Base-by-base conservation (phyloP, 2,797 vertebrate genomes). In the Hyperoplus immaculatus region DNA sequence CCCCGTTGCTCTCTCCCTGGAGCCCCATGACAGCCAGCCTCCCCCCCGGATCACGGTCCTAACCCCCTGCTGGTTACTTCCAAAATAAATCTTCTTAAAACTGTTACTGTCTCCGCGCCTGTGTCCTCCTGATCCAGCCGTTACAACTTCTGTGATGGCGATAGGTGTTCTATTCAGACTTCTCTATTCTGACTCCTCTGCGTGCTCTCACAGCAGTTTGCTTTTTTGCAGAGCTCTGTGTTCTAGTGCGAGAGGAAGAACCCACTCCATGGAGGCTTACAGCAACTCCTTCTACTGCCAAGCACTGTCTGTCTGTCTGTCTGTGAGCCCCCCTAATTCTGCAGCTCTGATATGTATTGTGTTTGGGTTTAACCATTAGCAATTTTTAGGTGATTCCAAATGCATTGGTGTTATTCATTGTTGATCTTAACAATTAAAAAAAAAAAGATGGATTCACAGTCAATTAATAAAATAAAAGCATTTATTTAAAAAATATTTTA, bases 191-290 rank as follows among this genome's bases (percentile, higher is more conserved):
- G 43, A 38, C 65, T 83, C 62, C 59, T 81, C 75, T 29, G 29
- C 49, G 3, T 9, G 8, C 81, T 87, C 87, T 85, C 69, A 70
- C 29, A 53, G 64, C 82, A 58, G 84, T 93, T 90, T 90, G 85
- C 29, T 29, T 93, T 93, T 92, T 93, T 62, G 36, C 46, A 81
- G 67, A 2, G 60, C 75, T 80, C 75, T 80, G 81, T 86, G 89
- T 80, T 85, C 43, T 72, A 77, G 67, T 73, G 81, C 76, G 71
- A 85, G 87, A 93, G 93, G 93, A 93, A 94, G 91, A 88, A 79
- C 65, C 91, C 91, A 94, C 91, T 93, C 84, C 69, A 87, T 75
- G 47, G 41, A 7, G 29, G 83, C 89, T 89, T 88, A 89, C 74
- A 89, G 80, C 83, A 84, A 66, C 86, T 86, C 58, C 71, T 86